A percentile compares a stretch with the other conserved stretches of the same genome.
Conservation (phyloP, 1,140 invertebrate genomes). For the Heterodera carotae region DNA sequence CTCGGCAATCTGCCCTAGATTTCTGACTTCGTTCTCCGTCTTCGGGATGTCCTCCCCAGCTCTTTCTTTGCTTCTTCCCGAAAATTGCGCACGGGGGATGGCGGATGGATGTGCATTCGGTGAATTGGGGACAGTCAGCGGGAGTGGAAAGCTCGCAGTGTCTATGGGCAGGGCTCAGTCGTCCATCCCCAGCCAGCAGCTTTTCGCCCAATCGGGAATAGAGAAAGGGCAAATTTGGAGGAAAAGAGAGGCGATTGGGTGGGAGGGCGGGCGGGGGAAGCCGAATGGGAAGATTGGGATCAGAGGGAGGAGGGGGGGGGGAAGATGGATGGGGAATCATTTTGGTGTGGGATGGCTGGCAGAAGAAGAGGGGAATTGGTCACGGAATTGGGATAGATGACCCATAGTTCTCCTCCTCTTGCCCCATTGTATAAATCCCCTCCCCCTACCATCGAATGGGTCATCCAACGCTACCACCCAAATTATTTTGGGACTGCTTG, state of each 20-base stretch:
- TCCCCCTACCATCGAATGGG: neutral
- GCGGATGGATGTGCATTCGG: neutral
- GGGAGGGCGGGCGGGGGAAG: neutral
- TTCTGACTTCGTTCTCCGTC: neutral
- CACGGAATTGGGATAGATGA: neutral
- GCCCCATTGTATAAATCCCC: neutral
- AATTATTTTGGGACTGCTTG: neutral
- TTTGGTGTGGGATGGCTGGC: neutral
- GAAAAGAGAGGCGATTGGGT: neutral
- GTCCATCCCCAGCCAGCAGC: neutral
- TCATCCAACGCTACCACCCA: neutral
- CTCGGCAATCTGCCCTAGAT: constrained; percentile 5
- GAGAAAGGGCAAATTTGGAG: constrained; percentile 5
- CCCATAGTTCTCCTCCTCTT: neutral
- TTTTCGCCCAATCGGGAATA: constrained; percentile 13
- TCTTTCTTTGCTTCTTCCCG: constrained; percentile 1
- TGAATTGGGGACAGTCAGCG: constrained; percentile 1
- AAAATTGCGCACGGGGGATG: constrained; percentile 7
- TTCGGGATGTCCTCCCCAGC: neutral
- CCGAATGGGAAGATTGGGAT: neutral
- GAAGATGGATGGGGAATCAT: neutral
- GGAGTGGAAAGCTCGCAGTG: neutral
- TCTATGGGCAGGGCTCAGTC: neutral
- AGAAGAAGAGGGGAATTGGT: neutral
- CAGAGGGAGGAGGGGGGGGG: neutral